phyloP scores from a whole-genome alignment of 2,888 invertebrate genomes.

The Diaphora mendica region DNA sequence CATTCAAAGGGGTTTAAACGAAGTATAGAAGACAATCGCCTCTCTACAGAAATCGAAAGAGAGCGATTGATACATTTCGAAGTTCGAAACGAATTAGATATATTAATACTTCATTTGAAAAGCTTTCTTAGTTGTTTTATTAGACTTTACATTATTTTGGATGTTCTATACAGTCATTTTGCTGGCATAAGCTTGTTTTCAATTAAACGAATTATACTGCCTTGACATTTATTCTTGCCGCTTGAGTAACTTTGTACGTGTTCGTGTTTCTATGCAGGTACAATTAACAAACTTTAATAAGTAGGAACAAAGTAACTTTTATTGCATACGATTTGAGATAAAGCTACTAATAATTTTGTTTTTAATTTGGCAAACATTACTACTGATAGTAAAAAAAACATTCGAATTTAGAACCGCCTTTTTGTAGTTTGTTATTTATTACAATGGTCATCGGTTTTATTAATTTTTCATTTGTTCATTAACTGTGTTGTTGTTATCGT shows the following conservation, averaged over 20 bases:
- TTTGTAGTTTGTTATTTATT: not conserved
- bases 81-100: slow-evolving; percentile 14
- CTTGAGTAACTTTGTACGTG: not conserved
- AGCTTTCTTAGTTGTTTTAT: not conserved
- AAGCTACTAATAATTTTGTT: not conserved
- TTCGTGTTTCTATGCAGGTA: not conserved
- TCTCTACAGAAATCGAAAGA: not conserved
- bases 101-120: slow-evolving; percentile 7
- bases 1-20: not conserved
- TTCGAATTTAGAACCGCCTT: not conserved
- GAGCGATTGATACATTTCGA: not conserved
- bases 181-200: not conserved
- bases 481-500: not conserved
- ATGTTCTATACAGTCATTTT: not conserved
- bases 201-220: slow-evolving; percentile 3
- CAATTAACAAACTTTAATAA: not conserved
- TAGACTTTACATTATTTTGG: not conserved
- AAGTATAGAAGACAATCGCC: not conserved
- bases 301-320: not conserved
- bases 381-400: not conserved
- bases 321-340: not conserved
- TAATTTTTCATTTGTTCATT: no score
- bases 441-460: not conserved
- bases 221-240: not conserved
- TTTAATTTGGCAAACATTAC: not conserved